Evolutionary conservation across 2,888 invertebrate species (phyloP).

Genomic region (Gymnosoma rotundatum): DNA sequence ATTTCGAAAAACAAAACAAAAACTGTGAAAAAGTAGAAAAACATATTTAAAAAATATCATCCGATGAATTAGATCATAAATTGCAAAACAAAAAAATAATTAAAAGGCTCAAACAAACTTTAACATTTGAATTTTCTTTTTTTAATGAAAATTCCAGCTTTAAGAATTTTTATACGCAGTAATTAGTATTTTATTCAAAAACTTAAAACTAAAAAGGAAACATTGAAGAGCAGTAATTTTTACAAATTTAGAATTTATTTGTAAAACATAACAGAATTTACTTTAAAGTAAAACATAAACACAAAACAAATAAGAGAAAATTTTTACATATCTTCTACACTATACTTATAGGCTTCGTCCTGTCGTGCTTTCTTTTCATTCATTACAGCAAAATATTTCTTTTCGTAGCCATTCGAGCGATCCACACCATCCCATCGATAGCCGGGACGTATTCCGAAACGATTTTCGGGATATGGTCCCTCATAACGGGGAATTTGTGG

Average conservation of each 20-base stretch:
- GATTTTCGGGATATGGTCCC: slow-evolving; percentile 94
- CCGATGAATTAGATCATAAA: no score
- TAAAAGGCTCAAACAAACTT: no score
- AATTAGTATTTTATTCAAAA: not conserved
- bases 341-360: slow-evolving; percentile 96
- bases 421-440: slow-evolving; percentile 99
- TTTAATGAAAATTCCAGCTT: no score
- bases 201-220: not conserved
- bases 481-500: slow-evolving; percentile 88
- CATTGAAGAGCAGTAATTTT: not conserved
- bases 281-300: not conserved
- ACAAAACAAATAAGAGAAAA: not conserved
- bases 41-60: no score
- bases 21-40: no score
- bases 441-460: slow-evolving; percentile 95
- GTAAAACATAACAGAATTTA: not conserved
- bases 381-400: slow-evolving; percentile 90
- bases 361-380: slow-evolving; percentile 89
- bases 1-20: no score
- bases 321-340: slow-evolving; percentile 94
- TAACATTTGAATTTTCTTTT: no score
- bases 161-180: no score
- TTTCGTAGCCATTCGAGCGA: slow-evolving; percentile 97
- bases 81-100: no score
- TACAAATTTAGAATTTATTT: not conserved